Evolutionary conservation across 2,113 vertebrate genomes (phyloP), one percentile per base, ranked within the genome.

Genomic region (Tapirus terrestris): DNA sequence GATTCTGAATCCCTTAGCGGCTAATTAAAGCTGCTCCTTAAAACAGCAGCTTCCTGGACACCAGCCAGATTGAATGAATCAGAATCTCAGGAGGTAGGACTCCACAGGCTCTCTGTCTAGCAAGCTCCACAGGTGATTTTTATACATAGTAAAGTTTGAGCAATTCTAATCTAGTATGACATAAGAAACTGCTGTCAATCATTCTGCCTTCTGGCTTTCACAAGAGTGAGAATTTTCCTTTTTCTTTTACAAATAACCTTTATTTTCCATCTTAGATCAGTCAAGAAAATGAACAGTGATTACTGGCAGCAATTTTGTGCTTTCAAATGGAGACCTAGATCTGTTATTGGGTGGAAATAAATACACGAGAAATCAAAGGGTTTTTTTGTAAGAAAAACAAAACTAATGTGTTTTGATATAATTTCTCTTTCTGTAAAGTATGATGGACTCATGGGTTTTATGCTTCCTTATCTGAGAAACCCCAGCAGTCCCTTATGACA

Each of bases 191-290:
- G 3, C 51, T 79, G 45, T 90, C 63, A 82, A 79, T 94, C 63
- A 89, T 68, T 88, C 31, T 93, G 39, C 27, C 13, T 43, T 83
- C n/a, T 73, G 33, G 58, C 33, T 93, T 96, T 90, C 88, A 88
- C 20, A 93, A 90, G 39, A 89, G 36, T 91, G n/a, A 91, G 63
- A 77, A 79, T 56, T 60, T 89, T 75, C 56, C 18, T 73, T 13
- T 91, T 89, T 97, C 31, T 75, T 84, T 91, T 75, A 88, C 36
- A 73, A 89, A 76, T 92, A 89, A 81, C 39, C 39, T 91, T 96
- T 93, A 39, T 89, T 81, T 80, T 65, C 56, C 48, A 70, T 82
- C 79, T 85, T 94, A 53, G 18, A 87, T 88, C 61, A 61, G 29
- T 67, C 63, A 86, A 94, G 36, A 21, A 92, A 92, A 94, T 60